Evolutionary conservation across 2,113 vertebrate genomes (phyloP).

Genomic region (Onychorhynchus coronatus): DNA sequence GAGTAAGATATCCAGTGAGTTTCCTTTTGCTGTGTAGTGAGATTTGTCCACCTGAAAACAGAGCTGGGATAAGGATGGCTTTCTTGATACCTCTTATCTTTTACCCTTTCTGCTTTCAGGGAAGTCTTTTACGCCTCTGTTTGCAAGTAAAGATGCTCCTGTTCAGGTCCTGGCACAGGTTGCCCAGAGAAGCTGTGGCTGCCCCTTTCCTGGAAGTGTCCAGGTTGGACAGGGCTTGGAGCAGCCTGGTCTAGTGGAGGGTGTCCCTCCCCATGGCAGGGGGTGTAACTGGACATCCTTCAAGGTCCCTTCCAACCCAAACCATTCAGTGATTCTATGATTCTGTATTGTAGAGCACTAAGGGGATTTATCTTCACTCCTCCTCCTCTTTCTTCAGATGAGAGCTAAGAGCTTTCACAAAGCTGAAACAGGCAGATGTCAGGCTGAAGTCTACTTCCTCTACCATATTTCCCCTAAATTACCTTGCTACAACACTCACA

Average conservation of each 20-base stretch:
- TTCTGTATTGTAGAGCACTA: rapidly evolving
- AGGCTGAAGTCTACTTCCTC: neutral
- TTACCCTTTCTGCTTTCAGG: neutral
- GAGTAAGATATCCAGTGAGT: neutral
- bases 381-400: neutral
- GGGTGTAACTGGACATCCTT: neutral
- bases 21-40: neutral
- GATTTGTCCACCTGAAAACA: neutral
- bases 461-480: neutral
- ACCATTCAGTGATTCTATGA: neutral
- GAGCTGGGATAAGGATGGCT: neutral
- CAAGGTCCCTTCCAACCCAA: neutral
- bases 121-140: neutral
- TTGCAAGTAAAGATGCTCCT: neutral
- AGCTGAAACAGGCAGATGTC: neutral
- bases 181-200: neutral
- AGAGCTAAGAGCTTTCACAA: neutral
- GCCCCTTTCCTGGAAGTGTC: neutral
- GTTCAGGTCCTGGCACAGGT: neutral
- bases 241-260: neutral
- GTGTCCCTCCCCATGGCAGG: neutral
- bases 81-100: neutral
- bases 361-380: neutral
- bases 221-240: neutral
- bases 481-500: neutral